phyloP scores from a whole-genome alignment of 2,113 vertebrate species.

The Azemiops feae region DNA sequence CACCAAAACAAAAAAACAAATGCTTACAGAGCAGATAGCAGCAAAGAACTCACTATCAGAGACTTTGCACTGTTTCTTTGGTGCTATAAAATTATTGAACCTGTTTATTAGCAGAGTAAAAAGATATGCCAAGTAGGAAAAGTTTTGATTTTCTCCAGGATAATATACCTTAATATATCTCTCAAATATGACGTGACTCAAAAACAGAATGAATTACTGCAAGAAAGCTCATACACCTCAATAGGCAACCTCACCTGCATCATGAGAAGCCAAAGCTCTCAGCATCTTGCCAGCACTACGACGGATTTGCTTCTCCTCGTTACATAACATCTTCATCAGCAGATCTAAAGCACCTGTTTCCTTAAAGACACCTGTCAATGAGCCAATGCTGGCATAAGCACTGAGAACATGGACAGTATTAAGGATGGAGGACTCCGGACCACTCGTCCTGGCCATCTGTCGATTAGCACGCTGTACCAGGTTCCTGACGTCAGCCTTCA shows the following conservation, averaged over 20 bases:
- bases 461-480: conserved; percentile 83
- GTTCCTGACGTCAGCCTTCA: conserved; percentile 87
- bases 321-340: conserved; percentile 88
- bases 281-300: conserved; percentile 90
- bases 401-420: conserved; percentile 91
- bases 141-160: not conserved
- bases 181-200: not conserved
- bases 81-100: not conserved
- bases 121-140: not conserved
- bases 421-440: conserved; percentile 75
- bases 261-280: conserved; percentile 84
- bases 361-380: conserved; percentile 86
- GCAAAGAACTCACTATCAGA: not conserved
- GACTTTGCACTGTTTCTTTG: not conserved
- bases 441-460: conserved; percentile 80
- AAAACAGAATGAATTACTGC: not conserved
- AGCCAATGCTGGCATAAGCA: conserved; percentile 89
- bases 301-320: conserved; percentile 84
- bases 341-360: conserved; percentile 88
- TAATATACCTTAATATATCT: not conserved
- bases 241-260: conserved; percentile 78
- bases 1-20: not conserved
- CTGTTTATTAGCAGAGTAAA: not conserved
- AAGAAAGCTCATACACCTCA: not conserved
- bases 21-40: not conserved